phyloP scores from a whole-genome alignment of 2,113 vertebrate species.

The Ochotona princeps region DNA sequence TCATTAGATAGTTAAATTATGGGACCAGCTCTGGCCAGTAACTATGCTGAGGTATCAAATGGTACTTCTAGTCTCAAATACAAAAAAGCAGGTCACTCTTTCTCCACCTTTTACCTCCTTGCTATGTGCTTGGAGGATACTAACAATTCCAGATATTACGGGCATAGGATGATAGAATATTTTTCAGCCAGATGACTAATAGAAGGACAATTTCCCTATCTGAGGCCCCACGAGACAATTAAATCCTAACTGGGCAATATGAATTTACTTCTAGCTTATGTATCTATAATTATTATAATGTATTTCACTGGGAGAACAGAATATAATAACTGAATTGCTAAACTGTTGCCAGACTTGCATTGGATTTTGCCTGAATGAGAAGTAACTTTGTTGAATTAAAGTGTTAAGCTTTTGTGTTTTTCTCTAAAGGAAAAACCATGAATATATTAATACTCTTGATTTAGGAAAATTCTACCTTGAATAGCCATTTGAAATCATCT shows the following conservation, averaged over 20 bases:
- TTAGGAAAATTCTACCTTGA: constrained; percentile 6
- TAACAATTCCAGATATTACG: background rate
- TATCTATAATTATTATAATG: background rate
- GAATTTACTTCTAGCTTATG: background rate
- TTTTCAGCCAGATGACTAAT: background rate
- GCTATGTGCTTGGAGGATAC: too few species aligned
- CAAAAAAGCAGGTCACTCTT: background rate
- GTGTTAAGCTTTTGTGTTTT: background rate
- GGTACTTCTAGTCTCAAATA: background rate
- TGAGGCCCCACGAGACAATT: background rate
- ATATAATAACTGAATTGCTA: background rate
- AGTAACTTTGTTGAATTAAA: background rate
- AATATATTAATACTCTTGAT: background rate
- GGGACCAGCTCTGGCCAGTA: background rate
- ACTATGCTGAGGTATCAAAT: background rate
- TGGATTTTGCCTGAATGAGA: background rate
- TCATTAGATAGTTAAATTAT: background rate
- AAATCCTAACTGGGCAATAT: background rate
- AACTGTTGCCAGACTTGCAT: background rate
- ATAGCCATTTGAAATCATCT: constrained; percentile 9
- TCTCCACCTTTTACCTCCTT: background rate
- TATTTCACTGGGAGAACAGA: background rate
- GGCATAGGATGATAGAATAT: background rate
- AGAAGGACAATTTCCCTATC: background rate
- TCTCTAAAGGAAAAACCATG: background rate